Base-by-base conservation (phyloP, 2,888 invertebrate species). In the Orthonevra nobilis region DNA sequence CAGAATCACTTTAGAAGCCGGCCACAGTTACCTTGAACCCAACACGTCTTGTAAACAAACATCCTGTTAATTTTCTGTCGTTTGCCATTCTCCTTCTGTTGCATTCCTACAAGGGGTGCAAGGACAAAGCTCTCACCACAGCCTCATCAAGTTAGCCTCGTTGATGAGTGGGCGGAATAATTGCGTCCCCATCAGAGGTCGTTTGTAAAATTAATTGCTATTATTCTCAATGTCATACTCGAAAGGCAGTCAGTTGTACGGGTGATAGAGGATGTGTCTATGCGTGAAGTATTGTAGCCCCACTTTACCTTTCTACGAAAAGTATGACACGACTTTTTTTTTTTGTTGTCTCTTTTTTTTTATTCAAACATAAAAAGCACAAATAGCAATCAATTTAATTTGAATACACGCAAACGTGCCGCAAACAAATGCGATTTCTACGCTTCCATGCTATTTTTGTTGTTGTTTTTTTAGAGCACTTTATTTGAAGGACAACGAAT, bases 191-290 rank as follows among this genome's bases (percentile, higher is more conserved):
- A 52, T 52, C 52, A 50, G 19, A 46, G 61, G 61, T 61, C 50
- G 36, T 61, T 46, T 20, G 23, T 54, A 36, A 19, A 38, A 70
- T 54, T 70, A 70, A 61, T 70, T 70, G 61, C 54, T 38, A 12
- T 52, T 61, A 30, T 61, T 19, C 36, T 58, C 19, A 3, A 10
- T 19, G 10, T n/a, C 40, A 23, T 19, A 34, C 19, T 34, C 20
- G 19, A 32, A 50, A 19, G n/a, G n/a, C n/a, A n/a, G n/a, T n/a
- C n/a, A n/a, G n/a, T n/a, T n/a, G n/a, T n/a, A n/a, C n/a, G n/a
- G n/a, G n/a, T n/a, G n/a, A n/a, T n/a, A n/a, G n/a, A n/a, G n/a
- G n/a, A n/a, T n/a, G n/a, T n/a, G 10, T 10, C 42, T 40, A 42
- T 30, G 28, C n/a, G 17, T 12, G 46, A 14, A 9, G 23, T 34